Conservation (phyloP, 1,140 invertebrate genomes). For the Microplitis mediator region DNA sequence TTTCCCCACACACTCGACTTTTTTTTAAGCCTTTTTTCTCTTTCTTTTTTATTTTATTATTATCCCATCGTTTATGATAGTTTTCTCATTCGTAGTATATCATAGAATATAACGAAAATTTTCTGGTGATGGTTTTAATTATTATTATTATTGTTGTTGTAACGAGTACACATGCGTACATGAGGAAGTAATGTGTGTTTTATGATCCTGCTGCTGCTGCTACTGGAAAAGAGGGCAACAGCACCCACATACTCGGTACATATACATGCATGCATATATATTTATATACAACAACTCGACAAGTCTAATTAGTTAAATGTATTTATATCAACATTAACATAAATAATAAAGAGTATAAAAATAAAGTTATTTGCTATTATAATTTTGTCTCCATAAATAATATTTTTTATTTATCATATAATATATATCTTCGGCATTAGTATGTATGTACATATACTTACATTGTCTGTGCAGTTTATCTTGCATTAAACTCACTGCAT, state of each 20-base stretch:
- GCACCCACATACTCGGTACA: too few relatives aligned
- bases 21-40: not conserved
- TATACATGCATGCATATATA: too few relatives aligned
- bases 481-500: not conserved
- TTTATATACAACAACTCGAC: too few relatives aligned
- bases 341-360: too few relatives aligned
- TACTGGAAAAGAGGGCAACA: slow-evolving; percentile 1
- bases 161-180: not conserved
- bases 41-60: slow-evolving; percentile 1
- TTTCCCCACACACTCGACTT: slow-evolving; percentile 8
- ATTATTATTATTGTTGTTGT: not conserved
- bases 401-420: not conserved
- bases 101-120: too few relatives aligned
- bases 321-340: too few relatives aligned
- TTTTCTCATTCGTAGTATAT: too few relatives aligned
- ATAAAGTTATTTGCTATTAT: too few relatives aligned
- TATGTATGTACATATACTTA: not conserved
- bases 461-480: not conserved
- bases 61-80: too few relatives aligned
- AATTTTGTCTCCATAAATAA: too few relatives aligned
- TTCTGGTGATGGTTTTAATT: too few relatives aligned
- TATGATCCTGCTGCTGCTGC: not conserved
- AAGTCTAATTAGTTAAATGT: not conserved
- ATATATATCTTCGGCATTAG: not conserved
- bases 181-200: slow-evolving; percentile 5